Evolutionary conservation across 2,888 invertebrate genomes (phyloP).

Genomic region (Ashinkailepas kermadecensis): DNA sequence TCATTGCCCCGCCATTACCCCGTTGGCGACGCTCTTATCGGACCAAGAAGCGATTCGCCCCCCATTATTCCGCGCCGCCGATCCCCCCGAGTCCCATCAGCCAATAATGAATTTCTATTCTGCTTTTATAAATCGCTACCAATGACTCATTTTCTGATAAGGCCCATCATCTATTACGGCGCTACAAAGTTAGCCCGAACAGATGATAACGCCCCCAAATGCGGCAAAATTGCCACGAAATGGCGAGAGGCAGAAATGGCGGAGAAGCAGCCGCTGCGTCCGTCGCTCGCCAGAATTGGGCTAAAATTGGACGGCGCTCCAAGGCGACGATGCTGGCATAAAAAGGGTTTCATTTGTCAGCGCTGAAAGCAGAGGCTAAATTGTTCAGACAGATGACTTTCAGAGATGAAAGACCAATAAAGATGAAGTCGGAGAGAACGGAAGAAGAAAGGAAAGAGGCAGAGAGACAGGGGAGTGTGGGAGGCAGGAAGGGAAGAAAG

Average conservation of each 20-base stretch:
- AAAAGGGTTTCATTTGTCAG: conserved; percentile 7
- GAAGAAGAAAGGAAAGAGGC: neutral
- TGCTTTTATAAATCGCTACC: conserved; percentile 23
- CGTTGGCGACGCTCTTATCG: neutral
- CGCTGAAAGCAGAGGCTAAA: neutral
- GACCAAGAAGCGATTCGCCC: neutral
- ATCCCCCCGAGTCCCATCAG: conserved; percentile 19
- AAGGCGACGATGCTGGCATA: neutral
- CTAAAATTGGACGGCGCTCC: neutral
- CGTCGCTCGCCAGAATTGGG: neutral
- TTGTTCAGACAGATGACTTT: neutral
- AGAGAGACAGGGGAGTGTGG: neutral
- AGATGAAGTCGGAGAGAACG: neutral
- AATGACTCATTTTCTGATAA: conserved; percentile 23
- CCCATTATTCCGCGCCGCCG: conserved; percentile 1
- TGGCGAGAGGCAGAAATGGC: neutral
- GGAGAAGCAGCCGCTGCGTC: neutral
- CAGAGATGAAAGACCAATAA: neutral
- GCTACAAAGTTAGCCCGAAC: conserved; percentile 16
- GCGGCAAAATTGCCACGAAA: neutral
- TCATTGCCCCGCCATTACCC: conserved; percentile 9
- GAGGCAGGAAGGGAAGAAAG: too few species aligned
- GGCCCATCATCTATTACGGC: conserved; percentile 18
- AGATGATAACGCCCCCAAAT: conserved; percentile 1
- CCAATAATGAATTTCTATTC: conserved; percentile 23